These are phyloP conservation scores for Calidris pygmaea DNA, from an alignment of 2,113 vertebrate species.

Conservation along the genomic window DNA sequence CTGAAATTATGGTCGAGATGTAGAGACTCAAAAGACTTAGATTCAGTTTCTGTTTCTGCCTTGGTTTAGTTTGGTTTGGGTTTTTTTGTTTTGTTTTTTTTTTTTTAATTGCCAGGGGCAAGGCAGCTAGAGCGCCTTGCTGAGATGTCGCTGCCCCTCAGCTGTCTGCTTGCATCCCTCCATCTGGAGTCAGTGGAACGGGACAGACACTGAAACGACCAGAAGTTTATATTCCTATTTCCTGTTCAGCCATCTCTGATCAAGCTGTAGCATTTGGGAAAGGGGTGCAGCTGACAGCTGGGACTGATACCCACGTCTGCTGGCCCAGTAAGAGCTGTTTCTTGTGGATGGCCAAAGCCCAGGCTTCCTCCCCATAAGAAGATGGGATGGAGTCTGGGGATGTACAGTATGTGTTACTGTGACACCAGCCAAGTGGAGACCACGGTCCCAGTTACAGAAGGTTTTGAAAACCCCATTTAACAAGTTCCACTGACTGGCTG, in stretches of 20 bases:
- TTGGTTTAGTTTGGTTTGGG: neutral
- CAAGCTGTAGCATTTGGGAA: neutral
- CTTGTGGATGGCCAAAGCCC: neutral
- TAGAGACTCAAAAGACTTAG: neutral
- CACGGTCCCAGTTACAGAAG: neutral
- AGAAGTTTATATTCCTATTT: conserved; percentile 5
- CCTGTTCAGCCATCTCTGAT: neutral
- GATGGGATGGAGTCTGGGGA: neutral
- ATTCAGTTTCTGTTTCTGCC: neutral
- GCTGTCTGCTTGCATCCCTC: neutral
- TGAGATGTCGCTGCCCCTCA: neutral
- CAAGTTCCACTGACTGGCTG: neutral
- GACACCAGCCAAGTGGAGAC: neutral
- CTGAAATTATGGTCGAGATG: neutral
- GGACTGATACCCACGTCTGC: neutral
- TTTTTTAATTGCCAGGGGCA: neutral
- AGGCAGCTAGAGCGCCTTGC: neutral
- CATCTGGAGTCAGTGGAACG: neutral
- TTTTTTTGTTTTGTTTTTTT: neutral
- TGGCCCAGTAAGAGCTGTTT: neutral
- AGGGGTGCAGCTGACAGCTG: neutral
- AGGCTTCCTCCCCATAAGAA: neutral
- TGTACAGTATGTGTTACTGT: neutral
- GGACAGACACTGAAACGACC: neutral
- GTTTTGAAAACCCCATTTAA: neutral